Conservation (phyloP, 92 coral and sea anemone species). For the Scolanthus callimorphus region DNA sequence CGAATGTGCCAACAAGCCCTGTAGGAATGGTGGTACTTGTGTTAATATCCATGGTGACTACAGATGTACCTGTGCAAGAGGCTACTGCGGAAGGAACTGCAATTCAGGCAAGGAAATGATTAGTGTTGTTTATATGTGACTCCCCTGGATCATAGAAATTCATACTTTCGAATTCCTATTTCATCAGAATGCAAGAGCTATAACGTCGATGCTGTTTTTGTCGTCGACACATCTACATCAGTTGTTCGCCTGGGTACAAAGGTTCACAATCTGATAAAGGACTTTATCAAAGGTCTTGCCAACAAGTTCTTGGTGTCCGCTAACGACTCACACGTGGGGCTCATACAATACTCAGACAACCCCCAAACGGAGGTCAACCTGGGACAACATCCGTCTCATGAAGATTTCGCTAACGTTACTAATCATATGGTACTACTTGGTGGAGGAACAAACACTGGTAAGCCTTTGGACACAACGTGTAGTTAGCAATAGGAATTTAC, state of each 20-base stretch:
- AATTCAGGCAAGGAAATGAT: not conserved
- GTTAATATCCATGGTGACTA: not conserved
- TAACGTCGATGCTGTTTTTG: not conserved
- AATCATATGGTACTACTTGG: not conserved
- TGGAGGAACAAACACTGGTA: not conserved
- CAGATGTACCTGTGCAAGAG: not conserved
- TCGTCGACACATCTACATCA: not conserved
- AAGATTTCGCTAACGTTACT: not conserved
- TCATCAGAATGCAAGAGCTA: not conserved
- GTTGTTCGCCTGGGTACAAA: not conserved
- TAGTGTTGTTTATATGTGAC: too few species aligned
- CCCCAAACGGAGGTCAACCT: not conserved
- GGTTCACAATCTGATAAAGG: not conserved
- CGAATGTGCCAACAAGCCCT: slow-evolving; percentile 8
- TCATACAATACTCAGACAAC: not conserved
- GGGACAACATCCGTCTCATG: not conserved
- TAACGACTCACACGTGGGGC: not conserved
- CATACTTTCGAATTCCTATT: too few species aligned
- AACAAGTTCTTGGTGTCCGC: not conserved
- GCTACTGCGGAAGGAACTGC: not conserved
- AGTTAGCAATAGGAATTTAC: too few species aligned
- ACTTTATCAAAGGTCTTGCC: not conserved
- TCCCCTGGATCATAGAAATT: too few species aligned
- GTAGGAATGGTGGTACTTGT: slow-evolving; percentile 18
- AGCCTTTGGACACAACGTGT: not conserved